Evolutionary conservation across 2,113 vertebrate species (phyloP), one percentile per base, ranked within the genome.

Genomic region (Cinclus cinclus): DNA sequence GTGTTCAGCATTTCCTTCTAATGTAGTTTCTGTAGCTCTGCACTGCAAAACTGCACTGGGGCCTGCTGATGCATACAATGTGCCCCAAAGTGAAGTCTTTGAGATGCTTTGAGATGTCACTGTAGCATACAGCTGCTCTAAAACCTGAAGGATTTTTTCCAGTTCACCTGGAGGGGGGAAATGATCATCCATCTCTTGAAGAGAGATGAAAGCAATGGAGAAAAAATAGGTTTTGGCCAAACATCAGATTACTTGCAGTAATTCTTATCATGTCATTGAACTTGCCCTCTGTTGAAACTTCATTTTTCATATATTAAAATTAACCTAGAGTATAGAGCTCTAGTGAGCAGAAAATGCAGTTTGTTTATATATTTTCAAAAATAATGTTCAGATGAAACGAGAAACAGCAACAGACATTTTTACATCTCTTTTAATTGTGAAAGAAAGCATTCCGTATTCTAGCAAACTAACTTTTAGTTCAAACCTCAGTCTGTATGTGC

Each of bases 161-260:
- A 67, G 65, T 91, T 95, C 73, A 94, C 77, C 75, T 94, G 87
- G 31, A 91, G 56, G 87, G 65, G 37, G 13, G 82, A 89, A 93
- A 75, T 35, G 28, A 75, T 28, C 80, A 71, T 94, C 46, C 13
- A 8, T 90, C 75, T 89, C 86, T 81, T 96, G 89, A 75, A 44
- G 87, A 80, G 64, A 94, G 80, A 94, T 95, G 69, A 92, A 95
- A 90, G 73, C 92, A 93, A 60, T 15, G 68, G 69, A 69, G 47
- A 71, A 87, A 94, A 89, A 83, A 37, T 33, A 44, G 46, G 78
- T 83, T 93, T 63, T 73, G 92, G 39, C 79, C 31, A 33, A 44
- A 70, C 64, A 92, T 94, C 56, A 90, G 60, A 90, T 91, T 44
- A 30, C 47, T 82, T 95, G 58, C 56, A 56, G 41, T 74, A 75